Base-by-base conservation (phyloP, 1,140 invertebrate species). In the Drosophila sturtevanti region DNA sequence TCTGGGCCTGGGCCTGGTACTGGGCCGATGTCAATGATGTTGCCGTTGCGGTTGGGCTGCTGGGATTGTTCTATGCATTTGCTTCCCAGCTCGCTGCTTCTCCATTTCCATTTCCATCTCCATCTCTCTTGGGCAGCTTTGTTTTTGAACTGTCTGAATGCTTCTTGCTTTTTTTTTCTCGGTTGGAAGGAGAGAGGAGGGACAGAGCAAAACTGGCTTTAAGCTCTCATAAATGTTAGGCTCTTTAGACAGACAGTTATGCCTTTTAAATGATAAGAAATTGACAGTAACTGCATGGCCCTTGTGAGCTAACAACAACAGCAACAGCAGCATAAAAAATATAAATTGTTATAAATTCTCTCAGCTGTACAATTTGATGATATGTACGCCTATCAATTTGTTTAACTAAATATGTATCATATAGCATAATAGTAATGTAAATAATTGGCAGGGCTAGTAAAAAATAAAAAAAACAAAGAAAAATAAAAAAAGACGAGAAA, bases 211-310 rank as follows among this genome's bases (percentile, higher is more conserved):
- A 37, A 64, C 63, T 41, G 35, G 68, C 81, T 81, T 87, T 68
- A 66, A 71, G 73, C 73, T 70, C 14, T 62, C 81, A 77, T 82
- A 80, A 84, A 77, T 35, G 77, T 38, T 52, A 70, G 72, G 72
- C 68, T 68, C 71, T 48, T 48, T 11, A 48, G 66, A 60, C 66
- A 62, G 66, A 65, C 77, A 58, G 63, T 81, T 86, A 86, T 86
- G 81, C 56, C 34, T 77, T 79, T 86, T 86, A 86, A 74, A 86
- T 86, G 81, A 87, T 87, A 82, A 86, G 78, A 81, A 72, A 87
- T 86, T 72, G 68, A 59, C 60, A 66, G 48, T 41, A 55, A n/a
- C 77, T 67, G 67, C 75, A 63, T 65, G 68, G 52, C 77, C 72
- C 68, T 76, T 79, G 66, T 54, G 68, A 41, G 44, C 59, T 12